A percentile compares a stretch with the other conserved stretches of the same genome.
These are phyloP conservation scores for Augochlorella aurata DNA, from an alignment of 2,888 invertebrate genomes.

Conservation along the genomic window DNA sequence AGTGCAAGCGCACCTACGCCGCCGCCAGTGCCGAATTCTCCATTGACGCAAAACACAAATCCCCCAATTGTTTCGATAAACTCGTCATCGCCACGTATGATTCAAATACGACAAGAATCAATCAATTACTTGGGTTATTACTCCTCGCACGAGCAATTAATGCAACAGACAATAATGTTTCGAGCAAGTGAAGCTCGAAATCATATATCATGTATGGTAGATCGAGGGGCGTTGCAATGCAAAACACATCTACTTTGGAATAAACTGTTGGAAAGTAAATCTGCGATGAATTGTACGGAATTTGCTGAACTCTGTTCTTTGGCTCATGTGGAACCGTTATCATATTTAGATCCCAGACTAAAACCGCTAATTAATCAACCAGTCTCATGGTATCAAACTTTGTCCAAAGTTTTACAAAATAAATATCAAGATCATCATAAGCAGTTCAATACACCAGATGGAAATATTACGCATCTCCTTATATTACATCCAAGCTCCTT, in stretches of 20 bases:
- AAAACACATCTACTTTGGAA: conserved; percentile 88
- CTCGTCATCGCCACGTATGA: conserved; percentile 70
- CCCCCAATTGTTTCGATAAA: conserved; percentile 46
- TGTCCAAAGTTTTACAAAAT: conserved; percentile 84
- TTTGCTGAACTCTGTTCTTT: conserved; percentile 86
- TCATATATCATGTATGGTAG: conserved; percentile 85
- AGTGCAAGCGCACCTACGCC: conserved; percentile 76
- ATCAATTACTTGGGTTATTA: conserved; percentile 88
- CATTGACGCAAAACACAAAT: conserved; percentile 70
- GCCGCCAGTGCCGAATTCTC: conserved; percentile 79
- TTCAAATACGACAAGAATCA: conserved; percentile 84
- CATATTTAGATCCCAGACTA: conserved; percentile 85
- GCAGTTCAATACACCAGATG: conserved; percentile 85
- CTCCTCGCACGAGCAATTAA: conserved; percentile 86
- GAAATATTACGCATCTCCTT: conserved; percentile 85
- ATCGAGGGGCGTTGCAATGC: conserved; percentile 87
- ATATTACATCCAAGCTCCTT: conserved; percentile 86
- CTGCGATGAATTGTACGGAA: conserved; percentile 84
- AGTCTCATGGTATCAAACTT: conserved; percentile 86
- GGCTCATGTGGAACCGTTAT: conserved; percentile 84
- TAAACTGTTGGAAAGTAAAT: conserved; percentile 84
- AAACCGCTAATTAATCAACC: conserved; percentile 85
- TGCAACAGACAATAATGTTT: conserved; percentile 85
- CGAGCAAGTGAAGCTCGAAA: conserved; percentile 84
- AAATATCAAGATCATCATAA: conserved; percentile 85